Conservation (phyloP, 2,113 vertebrate species). For the human (Homo sapiens) region GRCh38 chr13:62414001-62414500, state of each 20-base stretch:
- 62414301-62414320: neutral
- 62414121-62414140: neutral
- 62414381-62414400: neutral
- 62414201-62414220: neutral
- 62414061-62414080: neutral
- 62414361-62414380: neutral
- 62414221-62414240: neutral
- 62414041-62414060: neutral
- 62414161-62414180: neutral
- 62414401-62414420: too few relatives aligned
- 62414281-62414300: neutral
- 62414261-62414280: neutral
- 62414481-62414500: neutral
- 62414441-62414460: neutral
- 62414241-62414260: neutral
- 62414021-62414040: neutral
- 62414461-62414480: neutral
- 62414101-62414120: neutral
- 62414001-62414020: neutral
- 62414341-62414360: neutral
- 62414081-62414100: neutral
- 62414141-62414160: neutral
- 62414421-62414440: neutral
- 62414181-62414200: neutral
- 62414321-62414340: neutral